phyloP scores from a whole-genome alignment of 2,888 invertebrate genomes.

The Trichogramma evanescens region DNA sequence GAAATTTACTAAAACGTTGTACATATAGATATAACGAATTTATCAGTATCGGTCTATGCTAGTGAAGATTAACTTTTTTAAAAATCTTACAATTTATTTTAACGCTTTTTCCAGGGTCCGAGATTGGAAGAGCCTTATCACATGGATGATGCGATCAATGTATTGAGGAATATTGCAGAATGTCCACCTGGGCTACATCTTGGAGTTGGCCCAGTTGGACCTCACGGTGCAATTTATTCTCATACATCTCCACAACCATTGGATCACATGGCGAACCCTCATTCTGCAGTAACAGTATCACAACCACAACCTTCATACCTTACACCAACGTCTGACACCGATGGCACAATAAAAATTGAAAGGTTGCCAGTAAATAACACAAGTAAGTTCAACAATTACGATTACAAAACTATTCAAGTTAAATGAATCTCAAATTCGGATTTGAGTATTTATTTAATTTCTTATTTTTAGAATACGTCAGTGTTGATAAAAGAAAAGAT shows the following conservation, averaged over 20 bases:
- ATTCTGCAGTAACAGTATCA: slow-evolving; percentile 46
- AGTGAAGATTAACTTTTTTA: background rate
- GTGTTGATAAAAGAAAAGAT: slow-evolving; percentile 72
- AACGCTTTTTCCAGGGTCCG: slow-evolving; percentile 58
- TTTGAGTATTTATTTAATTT: background rate
- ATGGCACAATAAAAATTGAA: slow-evolving; percentile 61
- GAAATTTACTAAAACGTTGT: slow-evolving; percentile 1
- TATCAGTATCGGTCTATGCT: background rate
- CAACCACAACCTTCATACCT: slow-evolving; percentile 48
- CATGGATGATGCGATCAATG: slow-evolving; percentile 91
- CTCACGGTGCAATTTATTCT: slow-evolving; percentile 50
- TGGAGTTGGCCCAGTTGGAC: slow-evolving; percentile 43
- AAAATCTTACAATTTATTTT: background rate
- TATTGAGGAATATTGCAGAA: slow-evolving; percentile 89
- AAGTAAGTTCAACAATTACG: slow-evolving; percentile 48
- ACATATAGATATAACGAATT: background rate
- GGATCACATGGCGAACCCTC: slow-evolving; percentile 49
- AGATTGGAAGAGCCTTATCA: slow-evolving; percentile 79
- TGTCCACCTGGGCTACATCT: slow-evolving; percentile 59
- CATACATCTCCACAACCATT: slow-evolving; percentile 54
- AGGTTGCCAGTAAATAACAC: slow-evolving; percentile 56
- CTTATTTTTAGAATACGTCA: slow-evolving; percentile 40
- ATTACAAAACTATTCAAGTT: no score
- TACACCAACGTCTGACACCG: slow-evolving; percentile 52
- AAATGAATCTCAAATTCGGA: no score